A percentile compares a stretch with the other conserved stretches of the same genome.
phyloP scores from a whole-genome alignment of 1,140 invertebrate genomes.

The Neuroterus valhalla region DNA sequence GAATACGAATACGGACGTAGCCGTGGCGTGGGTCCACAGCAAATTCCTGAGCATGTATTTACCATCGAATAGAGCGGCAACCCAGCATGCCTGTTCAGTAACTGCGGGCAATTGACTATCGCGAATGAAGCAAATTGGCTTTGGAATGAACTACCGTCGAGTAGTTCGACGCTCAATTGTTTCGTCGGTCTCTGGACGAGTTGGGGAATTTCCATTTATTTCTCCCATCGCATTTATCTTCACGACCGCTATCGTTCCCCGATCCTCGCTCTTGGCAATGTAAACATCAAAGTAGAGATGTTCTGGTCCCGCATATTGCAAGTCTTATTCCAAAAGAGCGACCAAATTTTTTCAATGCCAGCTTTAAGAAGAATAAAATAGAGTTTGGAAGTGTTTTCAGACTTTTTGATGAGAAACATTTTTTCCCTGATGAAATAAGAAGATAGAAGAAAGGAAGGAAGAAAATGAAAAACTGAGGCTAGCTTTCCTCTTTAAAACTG shows the following conservation, averaged over 20 bases:
- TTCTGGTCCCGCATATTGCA: not conserved
- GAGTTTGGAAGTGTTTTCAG: no score
- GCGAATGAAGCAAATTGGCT: constrained; percentile 10
- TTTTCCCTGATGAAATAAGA: no score
- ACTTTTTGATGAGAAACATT: no score
- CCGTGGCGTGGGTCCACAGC: not conserved
- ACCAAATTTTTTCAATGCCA: not conserved
- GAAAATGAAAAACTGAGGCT: no score
- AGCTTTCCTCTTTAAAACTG: no score
- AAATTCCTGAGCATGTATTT: not conserved
- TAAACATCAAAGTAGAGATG: not conserved
- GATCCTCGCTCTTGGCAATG: not conserved
- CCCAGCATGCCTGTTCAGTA: not conserved
- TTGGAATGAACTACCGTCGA: not conserved
- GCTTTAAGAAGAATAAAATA: no score
- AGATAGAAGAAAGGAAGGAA: no score
- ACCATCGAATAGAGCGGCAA: not conserved
- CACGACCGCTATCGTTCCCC: constrained; percentile 1
- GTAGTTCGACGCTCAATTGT: constrained; percentile 13
- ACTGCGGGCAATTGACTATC: constrained; percentile 1
- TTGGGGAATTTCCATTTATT: constrained; percentile 17
- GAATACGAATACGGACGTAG: not conserved
- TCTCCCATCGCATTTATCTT: constrained; percentile 26
- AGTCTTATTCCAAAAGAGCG: not conserved
- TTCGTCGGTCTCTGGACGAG: constrained; percentile 11